Evolutionary conservation across 2,888 invertebrate species (phyloP).

Genomic region (Mechanitis messenoides): DNA sequence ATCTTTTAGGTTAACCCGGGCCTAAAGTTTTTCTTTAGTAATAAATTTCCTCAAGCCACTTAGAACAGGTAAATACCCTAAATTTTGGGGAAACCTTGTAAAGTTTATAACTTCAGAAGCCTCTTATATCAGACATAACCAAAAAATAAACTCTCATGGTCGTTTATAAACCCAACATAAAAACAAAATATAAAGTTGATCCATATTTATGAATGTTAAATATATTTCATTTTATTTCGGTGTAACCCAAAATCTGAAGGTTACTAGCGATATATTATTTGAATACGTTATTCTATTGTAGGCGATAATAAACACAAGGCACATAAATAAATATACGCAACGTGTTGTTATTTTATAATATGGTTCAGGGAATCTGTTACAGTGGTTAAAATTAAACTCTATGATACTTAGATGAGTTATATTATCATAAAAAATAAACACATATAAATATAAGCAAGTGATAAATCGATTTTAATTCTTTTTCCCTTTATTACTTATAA

Average conservation of each 20-base stretch:
- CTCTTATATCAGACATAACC: conserved; percentile 2
- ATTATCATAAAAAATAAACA: not conserved
- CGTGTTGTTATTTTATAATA: conserved; percentile 48
- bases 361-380: conserved; percentile 43
- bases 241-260: not conserved
- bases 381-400: conserved; percentile 41
- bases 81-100: conserved; percentile 2
- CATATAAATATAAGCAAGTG: too few species aligned
- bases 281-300: conserved; percentile 1
- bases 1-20: not conserved
- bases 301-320: conserved; percentile 25
- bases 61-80: conserved; percentile 2
- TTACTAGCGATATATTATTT: not conserved
- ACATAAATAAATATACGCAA: conserved; percentile 45
- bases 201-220: not conserved
- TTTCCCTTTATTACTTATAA: too few species aligned
- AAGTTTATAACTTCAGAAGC: not conserved
- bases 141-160: not conserved
- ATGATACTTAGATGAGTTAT: not conserved
- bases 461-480: too few species aligned
- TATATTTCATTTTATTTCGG: not conserved
- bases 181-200: not conserved
- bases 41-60: conserved; percentile 2
- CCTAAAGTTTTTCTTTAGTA: conserved; percentile 1
- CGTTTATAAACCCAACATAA: not conserved